Evolutionary conservation across 92 coral and sea anemone species (phyloP), one percentile per base, ranked within the genome.

Genomic region (Anthopleura xanthogrammica): DNA sequence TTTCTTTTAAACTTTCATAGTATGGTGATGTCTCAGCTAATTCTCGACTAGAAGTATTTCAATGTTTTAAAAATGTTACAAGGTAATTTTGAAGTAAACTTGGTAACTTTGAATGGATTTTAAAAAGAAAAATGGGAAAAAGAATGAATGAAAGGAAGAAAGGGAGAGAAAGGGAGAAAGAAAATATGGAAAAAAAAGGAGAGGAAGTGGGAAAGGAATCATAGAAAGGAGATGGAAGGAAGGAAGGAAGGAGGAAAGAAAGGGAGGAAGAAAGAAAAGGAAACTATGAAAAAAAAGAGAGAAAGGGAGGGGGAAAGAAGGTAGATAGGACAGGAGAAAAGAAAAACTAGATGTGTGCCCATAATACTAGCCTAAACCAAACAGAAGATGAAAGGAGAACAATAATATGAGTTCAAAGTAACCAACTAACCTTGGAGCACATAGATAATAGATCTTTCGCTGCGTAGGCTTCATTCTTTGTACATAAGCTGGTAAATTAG

Each of bases 11-110:
- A 6, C 96, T 91, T 60, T 96, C 99, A 80, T 92, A 96, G 90
- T 96, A 96, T 1, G 99, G 95, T 29, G 99, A 96, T 12, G 99
- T 90, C 76, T 94, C 98, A 20, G 99, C 99, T 58, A 96, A 88
- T 16, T 96, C 98, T 22, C 98, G 98, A 77, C 98, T 95, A 58
- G 24, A 84, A 73, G 75, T n/a, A 76, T 36, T 39, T 8, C 0
- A 75, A 23, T 3, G 13, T n/a, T 57, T 57, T 36, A 12, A 1
- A 58, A 22, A 0, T 46, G 50, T 9, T 46, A 46, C 50, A 46
- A 46, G 50, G 0, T 46, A 46, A 46, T 46, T 9, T 46, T 5
- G 50, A 46, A 5, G 9, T 5, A 0, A 46, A 46, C 50, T 46
- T 46, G 50, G 50, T 46, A 3, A 46, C 50, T 46, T 46, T 0